Evolutionary conservation across 2,797 vertebrate genomes (phyloP).

Genomic region (Aratinga solstitialis): DNA sequence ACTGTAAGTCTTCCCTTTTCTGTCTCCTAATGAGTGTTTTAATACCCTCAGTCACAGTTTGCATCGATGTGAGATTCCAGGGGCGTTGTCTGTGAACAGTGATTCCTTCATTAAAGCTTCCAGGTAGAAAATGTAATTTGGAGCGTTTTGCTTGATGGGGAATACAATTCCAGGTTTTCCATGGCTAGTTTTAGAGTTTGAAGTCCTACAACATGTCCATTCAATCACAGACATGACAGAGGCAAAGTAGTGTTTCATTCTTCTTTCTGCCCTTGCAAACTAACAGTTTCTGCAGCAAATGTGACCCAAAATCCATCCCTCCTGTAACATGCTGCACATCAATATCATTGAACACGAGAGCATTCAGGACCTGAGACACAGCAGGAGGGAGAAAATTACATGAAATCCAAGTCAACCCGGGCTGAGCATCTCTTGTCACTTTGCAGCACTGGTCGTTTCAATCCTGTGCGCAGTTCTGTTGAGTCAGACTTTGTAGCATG

Average conservation of each 20-base stretch:
- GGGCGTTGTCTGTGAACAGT: not conserved
- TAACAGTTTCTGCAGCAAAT: not conserved
- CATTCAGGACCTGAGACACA: not conserved
- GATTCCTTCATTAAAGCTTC: not conserved
- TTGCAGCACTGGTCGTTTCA: not conserved
- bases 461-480: not conserved
- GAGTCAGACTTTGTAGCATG: not conserved
- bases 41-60: not conserved
- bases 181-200: not conserved
- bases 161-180: not conserved
- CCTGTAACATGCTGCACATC: not conserved
- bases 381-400: not conserved
- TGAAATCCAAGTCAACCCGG: not conserved
- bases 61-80: not conserved
- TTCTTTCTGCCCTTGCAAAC: not conserved
- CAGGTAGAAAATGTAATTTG: not conserved
- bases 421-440: not conserved
- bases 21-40: not conserved
- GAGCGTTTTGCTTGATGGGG: not conserved
- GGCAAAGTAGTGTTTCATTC: not conserved
- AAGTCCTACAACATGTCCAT: not conserved
- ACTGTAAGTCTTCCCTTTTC: not conserved
- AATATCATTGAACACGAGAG: not conserved
- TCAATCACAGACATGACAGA: not conserved
- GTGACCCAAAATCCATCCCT: fast-evolving